Conservation (phyloP, 2,113 vertebrate species). For the Ibidorhyncha struthersii region DNA sequence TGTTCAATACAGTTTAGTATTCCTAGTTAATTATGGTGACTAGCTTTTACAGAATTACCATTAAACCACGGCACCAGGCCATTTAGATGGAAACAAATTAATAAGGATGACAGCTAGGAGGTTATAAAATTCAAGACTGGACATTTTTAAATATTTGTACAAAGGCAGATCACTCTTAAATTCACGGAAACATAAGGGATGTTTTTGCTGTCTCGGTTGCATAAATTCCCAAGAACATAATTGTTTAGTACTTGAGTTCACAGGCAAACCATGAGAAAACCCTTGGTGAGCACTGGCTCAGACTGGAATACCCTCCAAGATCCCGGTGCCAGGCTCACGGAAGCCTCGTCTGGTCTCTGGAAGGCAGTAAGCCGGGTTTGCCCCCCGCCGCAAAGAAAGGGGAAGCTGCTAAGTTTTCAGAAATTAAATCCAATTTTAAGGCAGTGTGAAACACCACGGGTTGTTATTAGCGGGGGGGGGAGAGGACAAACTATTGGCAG, state of each 20-base stretch:
- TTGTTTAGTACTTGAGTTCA: neutral
- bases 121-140: neutral
- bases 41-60: neutral
- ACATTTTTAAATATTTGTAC: neutral
- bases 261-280: neutral
- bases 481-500: neutral
- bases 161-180: neutral
- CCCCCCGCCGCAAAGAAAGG: neutral
- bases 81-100: neutral
- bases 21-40: neutral
- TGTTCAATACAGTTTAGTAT: neutral
- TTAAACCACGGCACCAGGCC: neutral
- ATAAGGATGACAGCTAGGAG: neutral
- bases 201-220: neutral
- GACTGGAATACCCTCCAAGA: neutral
- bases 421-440: neutral
- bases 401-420: neutral
- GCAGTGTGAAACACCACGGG: neutral
- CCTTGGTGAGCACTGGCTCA: neutral
- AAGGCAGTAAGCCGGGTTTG: neutral
- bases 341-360: neutral
- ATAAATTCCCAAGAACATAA: neutral
- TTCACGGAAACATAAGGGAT: accelerated
- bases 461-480: neutral
- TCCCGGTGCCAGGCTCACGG: accelerated